These are phyloP conservation scores for Equus przewalskii DNA, from an alignment of 2,113 vertebrate genomes.

Conservation along the genomic window DNA sequence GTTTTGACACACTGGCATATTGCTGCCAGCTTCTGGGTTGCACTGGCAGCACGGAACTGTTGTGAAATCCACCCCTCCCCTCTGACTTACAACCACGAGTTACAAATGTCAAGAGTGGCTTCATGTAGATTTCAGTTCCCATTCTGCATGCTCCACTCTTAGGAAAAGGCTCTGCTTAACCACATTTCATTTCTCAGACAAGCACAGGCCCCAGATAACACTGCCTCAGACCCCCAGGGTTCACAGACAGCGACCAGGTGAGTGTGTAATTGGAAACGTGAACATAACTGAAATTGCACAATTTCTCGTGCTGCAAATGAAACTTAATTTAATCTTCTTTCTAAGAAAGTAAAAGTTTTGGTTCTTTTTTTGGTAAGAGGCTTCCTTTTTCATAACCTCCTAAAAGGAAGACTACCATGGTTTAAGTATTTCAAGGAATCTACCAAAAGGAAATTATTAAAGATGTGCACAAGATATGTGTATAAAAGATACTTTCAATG, in stretches of 20 bases:
- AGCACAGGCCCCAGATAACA: not conserved
- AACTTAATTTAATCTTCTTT: not conserved
- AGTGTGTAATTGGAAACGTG: not conserved
- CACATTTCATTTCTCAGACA: not conserved
- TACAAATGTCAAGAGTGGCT: not conserved
- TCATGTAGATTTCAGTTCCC: not conserved
- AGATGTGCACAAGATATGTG: fast-evolving
- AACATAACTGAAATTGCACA: not conserved
- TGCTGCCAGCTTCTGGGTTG: not conserved
- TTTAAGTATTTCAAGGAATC: not conserved
- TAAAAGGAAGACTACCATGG: not conserved
- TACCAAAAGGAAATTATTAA: not conserved
- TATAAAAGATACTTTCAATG: not conserved
- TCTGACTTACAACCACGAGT: not conserved
- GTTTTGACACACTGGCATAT: not conserved
- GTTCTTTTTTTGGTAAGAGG: constrained; percentile 29
- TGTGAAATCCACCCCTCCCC: not conserved
- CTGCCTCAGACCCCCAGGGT: too few species aligned
- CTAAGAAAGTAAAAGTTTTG: constrained; percentile 55
- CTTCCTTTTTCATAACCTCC: constrained; percentile 34
- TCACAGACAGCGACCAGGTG: not conserved
- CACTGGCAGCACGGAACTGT: not conserved
- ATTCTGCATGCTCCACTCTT: not conserved
- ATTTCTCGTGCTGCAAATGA: not conserved
- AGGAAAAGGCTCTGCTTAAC: not conserved